Base-by-base conservation (phyloP, 2,113 vertebrate genomes). In the Brachyhypopomus occidentalis region DNA sequence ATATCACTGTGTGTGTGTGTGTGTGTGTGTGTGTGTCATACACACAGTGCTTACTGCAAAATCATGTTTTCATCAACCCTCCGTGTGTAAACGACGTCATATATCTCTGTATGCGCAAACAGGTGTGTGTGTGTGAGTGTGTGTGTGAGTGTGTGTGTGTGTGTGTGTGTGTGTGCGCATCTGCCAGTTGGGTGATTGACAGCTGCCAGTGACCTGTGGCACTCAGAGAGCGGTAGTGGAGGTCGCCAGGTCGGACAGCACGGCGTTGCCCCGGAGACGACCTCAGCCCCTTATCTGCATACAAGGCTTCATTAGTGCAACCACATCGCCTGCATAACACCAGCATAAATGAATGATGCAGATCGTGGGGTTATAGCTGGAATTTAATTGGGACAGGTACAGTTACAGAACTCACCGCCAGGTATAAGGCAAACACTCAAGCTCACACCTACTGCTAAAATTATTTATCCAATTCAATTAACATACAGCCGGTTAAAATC, bases 211-310 rank as follows among this genome's bases (percentile, higher is more conserved):
- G 93, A 93, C 93, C 93, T 90, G 89, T 90, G 89, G 89, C 91
- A 92, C 92, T 91, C 91, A 92, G 88, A 92, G 91, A 91, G 91
- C 90, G 89, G 91, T 84, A 87, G 89, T 90, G 84, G 4, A 92
- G 92, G 90, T 91, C 86, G 73, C 78, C 79, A 82, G 92, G 92
- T 94, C 90, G 84, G 81, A 82, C 58, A 3, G 83, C 64, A 56
- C 59, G 52, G 79, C 88, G 92, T 90, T 91, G 89, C 90, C 89
- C 89, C 87, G 88, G 92, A 92, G 90, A 89, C 78, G 89, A 94
- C 92, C 93, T 92, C 86, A 84, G 90, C 63, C 91, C 92, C 90
- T 94, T 89, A 94, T 94, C 92, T 94, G 91, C 92, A 94, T 93
- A 91, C 91, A 88, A 90, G 63, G 88, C 91, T 93, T 94, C 93